Evolutionary conservation across 1,140 invertebrate genomes (phyloP), one percentile per base, ranked within the genome.

Genomic region (Diprion similis): DNA sequence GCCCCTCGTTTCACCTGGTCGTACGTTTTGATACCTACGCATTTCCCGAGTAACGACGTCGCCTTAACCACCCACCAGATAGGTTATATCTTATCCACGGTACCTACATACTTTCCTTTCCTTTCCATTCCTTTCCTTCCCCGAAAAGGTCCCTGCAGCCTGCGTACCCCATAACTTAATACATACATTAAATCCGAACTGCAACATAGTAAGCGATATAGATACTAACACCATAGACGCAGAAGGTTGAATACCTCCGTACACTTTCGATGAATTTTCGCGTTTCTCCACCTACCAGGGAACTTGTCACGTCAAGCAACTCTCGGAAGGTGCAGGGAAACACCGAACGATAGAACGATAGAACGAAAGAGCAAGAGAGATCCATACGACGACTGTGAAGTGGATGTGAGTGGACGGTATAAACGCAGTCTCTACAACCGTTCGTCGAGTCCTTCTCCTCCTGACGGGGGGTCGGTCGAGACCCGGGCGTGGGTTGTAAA

Each of bases 401-500:
- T 1, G 46, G n/a, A 13, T 64, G n/a, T n/a, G n/a, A n/a, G n/a
- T n/a, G n/a, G n/a, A n/a, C n/a, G n/a, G n/a, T n/a, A n/a, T n/a
- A n/a, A n/a, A 24, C 7, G 37, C 45, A 64, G 73, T 24, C 17
- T 46, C 24, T 46, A n/a, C 24, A 37, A 13, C 51, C 11, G 51
- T 17, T 59, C 51, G 11, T 17, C 51, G 6, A 37, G 24, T 37
- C 24, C 24, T 37, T 37, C 24, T 45, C 59, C 46, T 69, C 73
- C 73, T 74, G 72, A 76, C 80, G 81, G 82, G 83, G 79, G 80
- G 77, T 48, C 78, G n/a, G n/a, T n/a, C 73, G 68, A 15, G 73
- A 15, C 2, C 24, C 67, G 74, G 70, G 80, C 80, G 79, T 81
- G 77, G 80, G 78, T 76, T 78, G 78, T 81, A 83, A 84, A 84